phyloP scores from a whole-genome alignment of 2,797 vertebrate genomes.

The Botia kubotai region DNA sequence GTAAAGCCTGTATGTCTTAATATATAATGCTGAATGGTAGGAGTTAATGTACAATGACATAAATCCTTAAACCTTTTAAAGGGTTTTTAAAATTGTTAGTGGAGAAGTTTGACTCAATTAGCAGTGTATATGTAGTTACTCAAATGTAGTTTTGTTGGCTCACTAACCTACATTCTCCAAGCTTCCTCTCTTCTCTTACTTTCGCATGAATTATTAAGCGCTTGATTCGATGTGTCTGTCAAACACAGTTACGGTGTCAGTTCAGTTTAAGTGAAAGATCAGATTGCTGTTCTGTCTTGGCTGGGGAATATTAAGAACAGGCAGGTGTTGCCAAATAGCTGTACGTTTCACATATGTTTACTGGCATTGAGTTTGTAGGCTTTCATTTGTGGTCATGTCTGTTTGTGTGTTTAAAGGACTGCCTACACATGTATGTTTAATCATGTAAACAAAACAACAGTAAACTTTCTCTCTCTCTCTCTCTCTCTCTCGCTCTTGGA shows the following conservation, averaged over 20 bases:
- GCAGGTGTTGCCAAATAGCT: constrained; percentile 72
- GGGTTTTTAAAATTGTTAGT: not conserved
- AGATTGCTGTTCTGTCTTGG: constrained; percentile 65
- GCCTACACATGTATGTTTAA: constrained; percentile 69
- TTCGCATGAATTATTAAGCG: constrained; percentile 41
- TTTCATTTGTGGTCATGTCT: constrained; percentile 73
- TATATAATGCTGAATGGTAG: not conserved
- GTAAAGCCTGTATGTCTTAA: not conserved
- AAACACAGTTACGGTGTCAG: constrained; percentile 74
- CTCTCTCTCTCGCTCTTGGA: not conserved
- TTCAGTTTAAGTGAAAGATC: constrained; percentile 77
- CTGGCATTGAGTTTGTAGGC: constrained; percentile 51
- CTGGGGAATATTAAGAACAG: constrained; percentile 74
- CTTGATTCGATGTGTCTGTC: constrained; percentile 52
- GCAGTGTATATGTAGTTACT: too few relatives aligned
- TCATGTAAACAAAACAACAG: constrained; percentile 58
- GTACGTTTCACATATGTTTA: constrained; percentile 50
- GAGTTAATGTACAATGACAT: not conserved
- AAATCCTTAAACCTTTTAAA: not conserved
- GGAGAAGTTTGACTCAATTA: not conserved
- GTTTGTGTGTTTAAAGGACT: constrained; percentile 74
- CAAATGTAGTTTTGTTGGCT: not conserved
- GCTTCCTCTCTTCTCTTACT: not conserved
- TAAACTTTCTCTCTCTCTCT: constrained; percentile 28
- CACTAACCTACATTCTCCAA: not conserved